phyloP scores from a whole-genome alignment of 1,140 invertebrate genomes.

The Drosophila bocki region DNA sequence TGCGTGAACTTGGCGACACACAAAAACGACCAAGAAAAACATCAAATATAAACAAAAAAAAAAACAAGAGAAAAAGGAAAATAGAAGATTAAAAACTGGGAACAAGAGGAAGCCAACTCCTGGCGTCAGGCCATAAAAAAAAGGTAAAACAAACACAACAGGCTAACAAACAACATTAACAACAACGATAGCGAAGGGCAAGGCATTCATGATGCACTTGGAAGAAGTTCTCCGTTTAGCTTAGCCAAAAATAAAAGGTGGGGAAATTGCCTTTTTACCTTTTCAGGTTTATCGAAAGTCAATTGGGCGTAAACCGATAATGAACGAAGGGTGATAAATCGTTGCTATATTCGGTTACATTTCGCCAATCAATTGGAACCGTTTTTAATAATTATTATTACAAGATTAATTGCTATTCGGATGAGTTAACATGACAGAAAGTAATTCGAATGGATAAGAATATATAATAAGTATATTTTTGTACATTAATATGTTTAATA shows the following conservation, averaged over 20 bases:
- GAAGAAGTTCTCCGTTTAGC: neutral
- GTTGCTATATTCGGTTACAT: constrained; percentile 1
- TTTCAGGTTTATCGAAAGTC: constrained; percentile 31
- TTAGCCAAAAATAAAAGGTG: neutral
- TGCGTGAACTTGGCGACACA: constrained; percentile 39
- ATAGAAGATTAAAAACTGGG: neutral
- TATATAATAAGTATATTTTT: too few species aligned
- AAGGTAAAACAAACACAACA: constrained; percentile 39
- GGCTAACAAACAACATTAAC: constrained; percentile 34
- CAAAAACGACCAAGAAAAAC: constrained; percentile 19
- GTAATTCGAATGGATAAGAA: too few species aligned
- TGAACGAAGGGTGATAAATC: constrained; percentile 26
- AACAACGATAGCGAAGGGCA: constrained; percentile 4
- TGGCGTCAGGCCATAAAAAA: constrained; percentile 38
- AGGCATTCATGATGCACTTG: constrained; percentile 15
- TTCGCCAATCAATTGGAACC: constrained; percentile 1
- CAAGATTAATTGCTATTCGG: neutral
- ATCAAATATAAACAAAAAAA: constrained; percentile 10
- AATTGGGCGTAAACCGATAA: constrained; percentile 33
- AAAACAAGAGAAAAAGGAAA: constrained; percentile 3
- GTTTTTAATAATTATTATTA: constrained; percentile 4
- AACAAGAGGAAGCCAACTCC: constrained; percentile 26
- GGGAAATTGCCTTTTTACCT: neutral
- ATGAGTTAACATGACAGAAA: neutral
- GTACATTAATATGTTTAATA: too few species aligned